Evolutionary conservation across 2,113 vertebrate genomes (phyloP).

Genomic region (Jacana jacana): DNA sequence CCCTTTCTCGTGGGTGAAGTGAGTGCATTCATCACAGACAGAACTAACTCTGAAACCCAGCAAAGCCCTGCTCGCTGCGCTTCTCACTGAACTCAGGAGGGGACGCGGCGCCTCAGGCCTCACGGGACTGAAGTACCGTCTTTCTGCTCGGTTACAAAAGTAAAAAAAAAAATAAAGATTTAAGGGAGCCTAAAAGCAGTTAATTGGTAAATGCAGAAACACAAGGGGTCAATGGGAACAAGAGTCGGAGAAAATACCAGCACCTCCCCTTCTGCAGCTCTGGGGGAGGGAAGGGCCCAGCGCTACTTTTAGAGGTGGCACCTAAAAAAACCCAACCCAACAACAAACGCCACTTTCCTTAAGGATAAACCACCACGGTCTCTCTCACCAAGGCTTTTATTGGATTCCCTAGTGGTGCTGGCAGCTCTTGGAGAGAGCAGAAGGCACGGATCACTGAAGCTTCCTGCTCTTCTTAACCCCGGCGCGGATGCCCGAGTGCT

Average conservation of each 20-base stretch:
- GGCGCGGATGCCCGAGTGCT: constrained; percentile 90
- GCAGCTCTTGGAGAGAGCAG: neutral
- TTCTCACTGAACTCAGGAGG: neutral
- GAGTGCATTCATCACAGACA: neutral
- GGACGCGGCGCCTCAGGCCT: neutral
- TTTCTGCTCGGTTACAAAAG: neutral
- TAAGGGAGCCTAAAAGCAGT: neutral
- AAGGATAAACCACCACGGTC: neutral
- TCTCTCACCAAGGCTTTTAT: neutral
- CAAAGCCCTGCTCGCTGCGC: neutral
- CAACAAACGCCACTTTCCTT: neutral
- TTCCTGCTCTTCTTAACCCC: constrained; percentile 95
- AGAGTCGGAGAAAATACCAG: neutral
- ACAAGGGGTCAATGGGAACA: neutral
- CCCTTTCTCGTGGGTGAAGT: rapidly evolving
- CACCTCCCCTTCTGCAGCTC: neutral
- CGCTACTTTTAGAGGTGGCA: neutral
- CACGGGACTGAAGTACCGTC: rapidly evolving
- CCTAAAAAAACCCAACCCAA: neutral
- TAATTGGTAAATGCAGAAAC: neutral
- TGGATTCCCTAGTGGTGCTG: neutral
- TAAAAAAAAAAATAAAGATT: too few relatives aligned
- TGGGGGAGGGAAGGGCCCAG: neutral
- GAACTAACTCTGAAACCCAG: neutral
- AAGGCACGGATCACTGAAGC: constrained; percentile 75